Base-by-base conservation (phyloP, 2,888 invertebrate genomes). In the Nineta flava region DNA sequence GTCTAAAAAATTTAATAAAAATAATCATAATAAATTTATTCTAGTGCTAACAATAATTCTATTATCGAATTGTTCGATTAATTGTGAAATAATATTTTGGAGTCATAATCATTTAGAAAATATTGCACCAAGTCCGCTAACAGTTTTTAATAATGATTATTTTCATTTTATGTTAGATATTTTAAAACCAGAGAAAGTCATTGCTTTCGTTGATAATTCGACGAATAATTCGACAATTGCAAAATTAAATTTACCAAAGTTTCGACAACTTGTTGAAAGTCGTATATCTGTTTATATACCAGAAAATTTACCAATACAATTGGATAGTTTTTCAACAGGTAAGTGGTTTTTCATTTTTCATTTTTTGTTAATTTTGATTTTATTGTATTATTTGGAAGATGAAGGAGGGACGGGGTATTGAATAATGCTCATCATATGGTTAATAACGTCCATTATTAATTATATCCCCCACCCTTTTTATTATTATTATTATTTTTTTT, bases 261-360 rank as follows among this genome's bases (percentile, higher is more conserved):
- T 49, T 21, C 42, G 41, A 45, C 49, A 44, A 49, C 49, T 49
- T 49, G 49, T 49, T 49, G 49, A 49, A 49, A 42, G 34, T 35
- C 17, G 13, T 49, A 19, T n/a, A 31, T 34, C 49, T 7, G 49
- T 49, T 17, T 49, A 49, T 16, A 32, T 49, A 34, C 49, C 45
- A 15, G 17, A 45, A 19, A 49, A 49, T 49, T 45, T 35, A 34
- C 16, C 15, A 19, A 34, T 47, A 32, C 15, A 17, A 26, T 17
- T 17, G 3, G 34, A 32, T 21, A 38, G 16, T 35, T 35, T 32
- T 21, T 34, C 49, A 35, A 17, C 26, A 15, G 49, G 49, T 49
- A 41, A 44, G 49, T 49, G 4, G n/a, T n/a, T n/a, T n/a, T n/a
- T n/a, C n/a, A n/a, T n/a, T n/a, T n/a, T n/a, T n/a, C n/a, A n/a